Evolutionary conservation across 1,140 invertebrate species (phyloP), one percentile per base, ranked within the genome.

Genomic region (Drosophila sp.): DNA sequence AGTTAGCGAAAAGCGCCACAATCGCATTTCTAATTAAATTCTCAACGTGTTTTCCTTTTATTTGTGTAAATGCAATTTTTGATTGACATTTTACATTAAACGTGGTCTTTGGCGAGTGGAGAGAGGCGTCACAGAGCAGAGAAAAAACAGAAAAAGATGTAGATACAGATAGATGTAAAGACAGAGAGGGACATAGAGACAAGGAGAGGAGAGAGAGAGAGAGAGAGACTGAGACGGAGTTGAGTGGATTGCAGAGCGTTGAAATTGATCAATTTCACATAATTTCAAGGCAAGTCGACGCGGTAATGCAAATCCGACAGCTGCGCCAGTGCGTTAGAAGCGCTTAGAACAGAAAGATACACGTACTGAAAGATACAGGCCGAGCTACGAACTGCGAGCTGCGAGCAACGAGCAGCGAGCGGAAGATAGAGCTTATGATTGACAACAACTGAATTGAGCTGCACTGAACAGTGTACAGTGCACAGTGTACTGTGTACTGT

Each of bases 251-350:
- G 16, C 51, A 41, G 66, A 78, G 79, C 83, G 83, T 89, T 89
- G 83, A 89, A 89, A 89, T 89, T 89, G 83, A 89, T 89, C 83
- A 89, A 89, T 89, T 89, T 89, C 83, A 89, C 80, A 89, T 89
- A 89, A 89, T 89, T 89, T 89, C 80, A 80, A 89, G 83, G 84
- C 83, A 83, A 89, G 76, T 89, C 83, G 80, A 80, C 76, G 72
- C 72, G 76, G 84, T 89, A 89, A 89, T 89, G 84, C 83, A 89
- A 89, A 89, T 89, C 83, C 83, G 83, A 89, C 83, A 89, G 83
- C 81, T 89, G 83, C 82, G 83, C 77, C 72, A 80, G 43, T 72
- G 84, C 81, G 76, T 89, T 89, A 79, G 79, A 89, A 83, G 64
- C 53, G 69, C 72, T 83, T 76, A 78, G 78, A 61, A 21, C 54